Evolutionary conservation across 1,140 invertebrate species (phyloP).

Genomic region (Hydropsyche tenuis): DNA sequence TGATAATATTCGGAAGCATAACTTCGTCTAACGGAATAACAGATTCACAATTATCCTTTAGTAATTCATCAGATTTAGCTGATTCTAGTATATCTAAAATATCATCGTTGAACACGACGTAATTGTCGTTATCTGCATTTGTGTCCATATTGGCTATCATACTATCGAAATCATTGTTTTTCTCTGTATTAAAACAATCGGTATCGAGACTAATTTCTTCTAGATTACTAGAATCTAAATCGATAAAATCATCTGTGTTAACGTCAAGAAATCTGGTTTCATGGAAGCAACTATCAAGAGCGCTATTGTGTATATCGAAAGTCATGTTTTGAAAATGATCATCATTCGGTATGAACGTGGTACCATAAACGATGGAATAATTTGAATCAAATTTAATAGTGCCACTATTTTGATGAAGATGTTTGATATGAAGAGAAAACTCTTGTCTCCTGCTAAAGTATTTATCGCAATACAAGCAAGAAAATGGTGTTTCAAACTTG

Average conservation of each 20-base stretch:
- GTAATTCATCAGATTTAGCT: neutral
- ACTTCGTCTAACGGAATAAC: conserved; percentile 2
- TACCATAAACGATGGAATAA: conserved; percentile 19
- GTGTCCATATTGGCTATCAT: neutral
- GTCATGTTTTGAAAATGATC: neutral
- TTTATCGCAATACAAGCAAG: conserved; percentile 9
- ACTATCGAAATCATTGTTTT: neutral
- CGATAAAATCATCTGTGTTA: conserved; percentile 8
- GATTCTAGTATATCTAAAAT: conserved; percentile 16
- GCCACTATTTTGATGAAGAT: conserved; percentile 14
- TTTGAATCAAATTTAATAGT: conserved; percentile 5
- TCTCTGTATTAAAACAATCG: conserved; percentile 12
- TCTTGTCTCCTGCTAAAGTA: conserved; percentile 2
- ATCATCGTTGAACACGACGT: conserved; percentile 5
- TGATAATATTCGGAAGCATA: neutral
- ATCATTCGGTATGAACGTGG: neutral
- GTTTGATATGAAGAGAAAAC: conserved; percentile 30
- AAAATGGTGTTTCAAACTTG: conserved; percentile 23
- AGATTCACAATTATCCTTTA: neutral
- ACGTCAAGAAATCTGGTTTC: conserved; percentile 20
- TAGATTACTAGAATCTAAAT: conserved; percentile 1
- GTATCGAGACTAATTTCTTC: conserved; percentile 12
- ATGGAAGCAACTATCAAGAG: neutral
- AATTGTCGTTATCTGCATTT: neutral
- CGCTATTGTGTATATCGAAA: neutral